These are phyloP conservation scores for Marisa cornuarietis DNA, from an alignment of 1,140 invertebrate species.

Conservation along the genomic window DNA sequence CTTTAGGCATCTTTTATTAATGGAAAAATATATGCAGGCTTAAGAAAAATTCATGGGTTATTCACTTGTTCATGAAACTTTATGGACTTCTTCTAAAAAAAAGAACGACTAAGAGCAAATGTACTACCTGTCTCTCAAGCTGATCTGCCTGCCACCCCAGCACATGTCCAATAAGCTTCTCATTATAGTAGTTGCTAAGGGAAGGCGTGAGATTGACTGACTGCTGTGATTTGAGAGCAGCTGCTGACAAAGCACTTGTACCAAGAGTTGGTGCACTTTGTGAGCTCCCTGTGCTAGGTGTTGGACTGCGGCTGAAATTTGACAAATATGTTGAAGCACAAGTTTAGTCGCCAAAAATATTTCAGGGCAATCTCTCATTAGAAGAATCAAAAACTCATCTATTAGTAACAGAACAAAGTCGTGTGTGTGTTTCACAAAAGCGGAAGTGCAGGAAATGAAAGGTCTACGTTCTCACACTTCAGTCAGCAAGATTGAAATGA, in stretches of 20 bases:
- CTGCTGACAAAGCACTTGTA: conserved; percentile 45
- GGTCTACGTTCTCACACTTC: background rate
- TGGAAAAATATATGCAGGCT: background rate
- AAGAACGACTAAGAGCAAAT: background rate
- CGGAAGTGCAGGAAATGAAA: too few species aligned
- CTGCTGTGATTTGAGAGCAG: conserved; percentile 55
- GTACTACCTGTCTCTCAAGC: conserved; percentile 87
- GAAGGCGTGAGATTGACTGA: conserved; percentile 78
- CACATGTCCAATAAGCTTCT: conserved; percentile 90
- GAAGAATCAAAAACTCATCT: too few species aligned
- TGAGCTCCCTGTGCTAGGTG: conserved; percentile 63
- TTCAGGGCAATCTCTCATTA: too few species aligned
- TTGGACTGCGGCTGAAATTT: conserved; percentile 65
- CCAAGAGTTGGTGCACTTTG: conserved; percentile 45
- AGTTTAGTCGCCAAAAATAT: too few species aligned
- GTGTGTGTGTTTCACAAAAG: too few species aligned
- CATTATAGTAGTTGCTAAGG: conserved; percentile 89
- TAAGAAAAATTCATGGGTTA: background rate
- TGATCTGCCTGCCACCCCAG: conserved; percentile 91
- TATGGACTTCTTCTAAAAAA: background rate
- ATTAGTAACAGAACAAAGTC: too few species aligned
- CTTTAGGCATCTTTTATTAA: too few species aligned
- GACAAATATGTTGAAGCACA: background rate
- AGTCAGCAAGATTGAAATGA: background rate
- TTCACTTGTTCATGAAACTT: background rate